Evolutionary conservation across 2,888 invertebrate species (phyloP).

Genomic region (Pogonocherus hispidulus): DNA sequence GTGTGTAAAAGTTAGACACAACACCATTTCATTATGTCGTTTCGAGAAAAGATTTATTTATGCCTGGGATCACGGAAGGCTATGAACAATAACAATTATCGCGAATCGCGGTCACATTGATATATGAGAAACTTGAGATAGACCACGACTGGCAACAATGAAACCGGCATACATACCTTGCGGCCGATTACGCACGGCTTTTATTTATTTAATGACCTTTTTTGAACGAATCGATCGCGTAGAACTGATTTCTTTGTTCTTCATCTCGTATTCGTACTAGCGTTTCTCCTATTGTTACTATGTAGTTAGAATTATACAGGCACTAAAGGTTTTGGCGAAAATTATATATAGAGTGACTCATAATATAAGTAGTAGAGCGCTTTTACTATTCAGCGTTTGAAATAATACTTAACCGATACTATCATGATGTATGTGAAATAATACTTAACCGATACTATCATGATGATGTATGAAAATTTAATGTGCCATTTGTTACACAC

Average conservation of each 20-base stretch:
- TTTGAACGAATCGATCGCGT: neutral
- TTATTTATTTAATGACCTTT: constrained; percentile 12
- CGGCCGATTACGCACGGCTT: constrained; percentile 1
- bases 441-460: no score
- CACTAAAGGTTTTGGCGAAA: no score
- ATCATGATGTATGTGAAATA: no score
- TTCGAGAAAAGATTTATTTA: constrained; percentile 16
- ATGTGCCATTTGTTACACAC: no score
- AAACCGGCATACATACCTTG: constrained; percentile 5
- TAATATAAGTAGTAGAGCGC: no score
- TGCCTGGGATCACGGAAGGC: constrained; percentile 11
- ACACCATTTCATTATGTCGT: constrained; percentile 6
- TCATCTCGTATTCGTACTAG: neutral
- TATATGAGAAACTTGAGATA: constrained; percentile 26
- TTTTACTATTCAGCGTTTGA: no score
- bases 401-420: no score
- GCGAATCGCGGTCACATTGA: constrained; percentile 22
- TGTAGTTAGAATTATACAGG: no score
- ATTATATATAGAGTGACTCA: no score
- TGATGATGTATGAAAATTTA: no score
- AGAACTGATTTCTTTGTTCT: neutral
- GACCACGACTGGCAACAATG: constrained; percentile 13
- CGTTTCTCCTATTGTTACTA: neutral
- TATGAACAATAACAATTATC: constrained; percentile 22
- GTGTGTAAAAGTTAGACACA: constrained; percentile 9